Evolutionary conservation across 2,888 invertebrate species (phyloP), one percentile per base, ranked within the genome.

Genomic region (Furcula furcula): DNA sequence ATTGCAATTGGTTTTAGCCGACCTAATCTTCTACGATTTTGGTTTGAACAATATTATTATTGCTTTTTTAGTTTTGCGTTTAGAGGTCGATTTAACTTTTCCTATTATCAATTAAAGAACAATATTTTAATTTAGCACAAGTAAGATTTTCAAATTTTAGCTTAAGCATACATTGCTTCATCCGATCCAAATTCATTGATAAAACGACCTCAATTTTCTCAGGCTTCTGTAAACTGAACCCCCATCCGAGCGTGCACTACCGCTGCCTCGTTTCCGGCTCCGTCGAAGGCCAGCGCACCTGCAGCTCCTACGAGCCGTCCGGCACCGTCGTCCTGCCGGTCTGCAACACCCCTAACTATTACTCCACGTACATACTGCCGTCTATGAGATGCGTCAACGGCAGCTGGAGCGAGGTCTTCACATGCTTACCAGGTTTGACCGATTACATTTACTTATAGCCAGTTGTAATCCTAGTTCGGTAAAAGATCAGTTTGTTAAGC

Each of bases 181-280:
- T 3, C 7, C 7, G 3, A 9, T 3, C 4, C 3, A 21, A 7
- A 21, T 21, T 6, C 3, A 3, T 6, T 7, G 11, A 3, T 10
- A 4, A 3, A 22, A 10, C 5, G 5, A 5, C 11, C 5, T 11
- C 11, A 12, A 11, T 13, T 26, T 10, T 14, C n/a, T 1, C 14
- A 26, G 27, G 6, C 9, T 9, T 15, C 15, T 44, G 44, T 18
- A n/a, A n/a, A 7, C 23, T 44, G 20, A 18, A 34, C n/a, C 31
- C 34, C 6, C 23, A 44, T 21, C 34, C 33, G 2, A 40, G 40
- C 18, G 37, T 44, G 2, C 26, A 36, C 25, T 44, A 44, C 30
- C 7, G 33, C 3, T 44, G 44, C 23, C 23, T 37, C 7, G 34
- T 34, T 0, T 9, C 31, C 10, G 32, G 16, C 12, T 21, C 31